Base-by-base conservation (phyloP, 1,140 invertebrate genomes). In the Pentalonia nigronervosa region DNA sequence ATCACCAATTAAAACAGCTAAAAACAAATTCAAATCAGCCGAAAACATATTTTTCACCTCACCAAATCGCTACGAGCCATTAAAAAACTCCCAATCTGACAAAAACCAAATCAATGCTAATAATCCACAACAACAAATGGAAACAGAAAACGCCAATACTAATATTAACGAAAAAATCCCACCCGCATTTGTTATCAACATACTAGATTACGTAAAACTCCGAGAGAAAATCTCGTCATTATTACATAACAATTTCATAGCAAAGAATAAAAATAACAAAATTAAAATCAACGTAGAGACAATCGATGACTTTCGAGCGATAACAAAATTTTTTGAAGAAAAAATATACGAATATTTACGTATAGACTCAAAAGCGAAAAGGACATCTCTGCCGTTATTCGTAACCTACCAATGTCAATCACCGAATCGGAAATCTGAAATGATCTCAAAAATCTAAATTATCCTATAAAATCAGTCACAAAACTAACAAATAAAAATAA, bases 311-410 rank as follows among this genome's bases (percentile, higher is more conserved):
- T 56, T 48, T 45, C 92, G 92, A 21, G 6, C 36, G 14, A 36
- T 93, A n/a, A n/a, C 36, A 41, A 47, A 47, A 48, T 86, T 48
- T 86, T n/a, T n/a, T n/a, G n/a, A n/a, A n/a, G n/a, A n/a, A n/a
- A n/a, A n/a, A 76, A 83, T 47, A 93, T 76, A 81, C 41, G 60
- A 93, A 83, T 93, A 93, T 17, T 83, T 36, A 83, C n/a, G 7
- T 83, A 84, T 83, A 93, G 67, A 48, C 91, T 93, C 41, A 56
- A 56, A 34, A 92, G 45, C n/a, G 91, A 92, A 48, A 92, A 92
- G 36, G 45, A 56, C 21, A 81, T 93, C 48, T 45, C 41, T 83
- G 67, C n/a, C n/a, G 67, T 83, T 34, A 50, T 93, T 20, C 25
- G 81, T 23, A 67, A 93, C 47, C 60, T 93, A 81, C 67, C 91